These are phyloP conservation scores for Herpetotheres cachinnans DNA, from an alignment of 2,113 vertebrate genomes.

Conservation along the genomic window DNA sequence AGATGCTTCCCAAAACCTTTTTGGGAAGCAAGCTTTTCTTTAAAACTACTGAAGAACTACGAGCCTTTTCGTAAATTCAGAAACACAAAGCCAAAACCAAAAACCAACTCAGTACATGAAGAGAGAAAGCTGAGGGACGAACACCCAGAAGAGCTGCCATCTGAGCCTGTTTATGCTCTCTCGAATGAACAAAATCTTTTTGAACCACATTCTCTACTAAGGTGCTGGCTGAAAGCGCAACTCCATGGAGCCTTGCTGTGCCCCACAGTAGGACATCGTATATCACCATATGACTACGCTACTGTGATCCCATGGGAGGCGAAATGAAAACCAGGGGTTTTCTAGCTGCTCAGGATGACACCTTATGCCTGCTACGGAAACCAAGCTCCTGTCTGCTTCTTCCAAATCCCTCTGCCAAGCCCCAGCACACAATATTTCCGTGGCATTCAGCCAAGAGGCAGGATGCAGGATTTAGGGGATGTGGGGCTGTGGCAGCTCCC, in stretches of 20 bases:
- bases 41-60: not conserved
- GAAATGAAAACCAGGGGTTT: not conserved
- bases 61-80: not conserved
- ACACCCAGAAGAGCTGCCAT: not conserved
- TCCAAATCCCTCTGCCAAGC: not conserved
- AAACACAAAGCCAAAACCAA: not conserved
- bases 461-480: not conserved
- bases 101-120: not conserved
- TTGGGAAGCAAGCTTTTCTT: not conserved
- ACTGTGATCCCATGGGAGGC: not conserved
- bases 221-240: not conserved
- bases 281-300: not conserved
- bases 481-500: not conserved
- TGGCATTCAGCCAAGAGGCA: not conserved
- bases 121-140: not conserved
- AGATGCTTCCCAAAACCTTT: not conserved
- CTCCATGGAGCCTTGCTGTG: too few species aligned
- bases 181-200: accelerated
- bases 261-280: accelerated
- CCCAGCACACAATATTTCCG: accelerated
- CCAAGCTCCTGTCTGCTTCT: not conserved
- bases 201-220: not conserved
- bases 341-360: not conserved
- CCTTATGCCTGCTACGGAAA: not conserved
- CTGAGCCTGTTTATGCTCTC: not conserved